These are phyloP conservation scores for Cottoperca gobio DNA, from an alignment of 2,797 vertebrate species.

Conservation along the genomic window DNA sequence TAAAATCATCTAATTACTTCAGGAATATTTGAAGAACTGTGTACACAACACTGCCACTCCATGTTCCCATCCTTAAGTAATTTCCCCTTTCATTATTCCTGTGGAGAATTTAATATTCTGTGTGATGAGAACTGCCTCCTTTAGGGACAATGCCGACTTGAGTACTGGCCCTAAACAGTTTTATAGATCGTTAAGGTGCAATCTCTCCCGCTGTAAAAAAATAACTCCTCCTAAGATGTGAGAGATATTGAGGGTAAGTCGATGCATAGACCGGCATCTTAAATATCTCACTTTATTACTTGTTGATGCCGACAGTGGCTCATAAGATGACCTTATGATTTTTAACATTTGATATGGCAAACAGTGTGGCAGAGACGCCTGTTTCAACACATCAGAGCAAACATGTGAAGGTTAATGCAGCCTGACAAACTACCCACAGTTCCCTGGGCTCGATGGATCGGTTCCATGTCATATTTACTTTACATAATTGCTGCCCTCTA, in stretches of 20 bases:
- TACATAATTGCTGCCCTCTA: constrained; percentile 83
- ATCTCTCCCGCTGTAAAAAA: constrained; percentile 56
- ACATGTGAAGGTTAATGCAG: constrained; percentile 85
- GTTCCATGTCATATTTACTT: constrained; percentile 82
- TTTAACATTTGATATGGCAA: constrained; percentile 75
- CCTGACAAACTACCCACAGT: constrained; percentile 80
- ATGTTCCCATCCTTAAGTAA: constrained; percentile 69
- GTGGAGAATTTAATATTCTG: constrained; percentile 78
- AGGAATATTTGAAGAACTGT: constrained; percentile 58
- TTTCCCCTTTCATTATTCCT: constrained; percentile 77
- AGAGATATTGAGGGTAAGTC: constrained; percentile 37
- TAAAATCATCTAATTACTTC: constrained; percentile 65
- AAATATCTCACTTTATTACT: constrained; percentile 60
- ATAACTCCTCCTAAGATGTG: constrained; percentile 48
- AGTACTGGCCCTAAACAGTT: constrained; percentile 68
- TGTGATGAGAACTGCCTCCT: constrained; percentile 74
- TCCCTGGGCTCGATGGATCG: constrained; percentile 73
- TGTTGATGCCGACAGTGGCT: constrained; percentile 56
- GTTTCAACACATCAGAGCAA: constrained; percentile 82
- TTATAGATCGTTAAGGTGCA: constrained; percentile 74
- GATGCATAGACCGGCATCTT: constrained; percentile 8
- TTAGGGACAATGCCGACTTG: constrained; percentile 66
- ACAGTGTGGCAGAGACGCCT: constrained; percentile 59
- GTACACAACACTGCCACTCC: constrained; percentile 60
- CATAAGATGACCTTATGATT: constrained; percentile 73